These are phyloP conservation scores for Polia nebulosa DNA, from an alignment of 2,888 invertebrate species.

Conservation along the genomic window DNA sequence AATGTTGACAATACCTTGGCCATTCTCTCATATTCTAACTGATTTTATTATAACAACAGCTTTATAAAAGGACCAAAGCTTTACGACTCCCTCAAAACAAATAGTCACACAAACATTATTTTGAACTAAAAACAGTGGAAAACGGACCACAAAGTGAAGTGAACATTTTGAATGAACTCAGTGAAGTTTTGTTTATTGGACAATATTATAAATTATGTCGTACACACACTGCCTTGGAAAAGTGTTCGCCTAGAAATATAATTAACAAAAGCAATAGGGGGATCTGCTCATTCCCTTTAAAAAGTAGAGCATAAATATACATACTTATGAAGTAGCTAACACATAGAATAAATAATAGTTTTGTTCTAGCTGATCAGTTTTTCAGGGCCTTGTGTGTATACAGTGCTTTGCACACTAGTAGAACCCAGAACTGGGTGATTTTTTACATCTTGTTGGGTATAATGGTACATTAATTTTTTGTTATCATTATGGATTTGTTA, in stretches of 20 bases:
- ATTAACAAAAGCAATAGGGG: slow-evolving; percentile 59
- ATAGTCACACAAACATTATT: slow-evolving; percentile 52
- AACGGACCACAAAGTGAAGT: slow-evolving; percentile 77
- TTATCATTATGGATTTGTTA: slow-evolving; percentile 63
- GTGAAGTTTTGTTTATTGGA: slow-evolving; percentile 70
- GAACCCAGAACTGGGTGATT: slow-evolving; percentile 41
- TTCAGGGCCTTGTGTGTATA: slow-evolving; percentile 44
- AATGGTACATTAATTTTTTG: slow-evolving; percentile 61
- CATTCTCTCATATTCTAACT: neutral
- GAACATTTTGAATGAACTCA: slow-evolving; percentile 74
- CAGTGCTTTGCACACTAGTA: slow-evolving; percentile 48
- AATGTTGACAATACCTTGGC: slow-evolving; percentile 11
- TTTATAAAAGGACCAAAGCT: slow-evolving; percentile 8
- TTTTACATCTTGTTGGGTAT: slow-evolving; percentile 58
- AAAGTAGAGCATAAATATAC: slow-evolving; percentile 54
- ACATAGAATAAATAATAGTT: slow-evolving; percentile 47
- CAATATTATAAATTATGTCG: slow-evolving; percentile 63
- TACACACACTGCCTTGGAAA: slow-evolving; percentile 64
- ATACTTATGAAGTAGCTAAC: slow-evolving; percentile 58
- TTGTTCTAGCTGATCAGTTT: slow-evolving; percentile 46
- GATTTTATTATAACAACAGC: neutral
- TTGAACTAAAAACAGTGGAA: slow-evolving; percentile 66
- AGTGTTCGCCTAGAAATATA: slow-evolving; percentile 50
- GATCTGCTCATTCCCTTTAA: slow-evolving; percentile 57
- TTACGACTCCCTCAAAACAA: slow-evolving; percentile 26